These are phyloP conservation scores for Ruditapes philippinarum DNA, from an alignment of 1,140 invertebrate species.

Conservation along the genomic window DNA sequence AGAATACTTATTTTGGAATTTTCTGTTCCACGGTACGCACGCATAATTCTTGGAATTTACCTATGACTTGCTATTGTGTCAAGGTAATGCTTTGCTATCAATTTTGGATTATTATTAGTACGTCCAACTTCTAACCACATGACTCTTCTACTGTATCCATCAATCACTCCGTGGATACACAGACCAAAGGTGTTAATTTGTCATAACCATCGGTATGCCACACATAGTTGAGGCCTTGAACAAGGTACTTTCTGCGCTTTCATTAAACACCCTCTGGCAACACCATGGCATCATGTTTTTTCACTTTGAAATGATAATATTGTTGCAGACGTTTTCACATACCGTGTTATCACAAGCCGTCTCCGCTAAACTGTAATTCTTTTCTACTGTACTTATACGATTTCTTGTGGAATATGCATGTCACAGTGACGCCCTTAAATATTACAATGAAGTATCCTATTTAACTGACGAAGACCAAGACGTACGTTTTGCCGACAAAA, in stretches of 20 bases:
- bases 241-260: conserved; percentile 65
- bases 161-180: conserved; percentile 78
- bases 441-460: too few relatives aligned
- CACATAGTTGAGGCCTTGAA: conserved; percentile 75
- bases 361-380: conserved; percentile 29
- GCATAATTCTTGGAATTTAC: conserved; percentile 47
- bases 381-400: background rate
- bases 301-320: background rate
- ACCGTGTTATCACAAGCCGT: too few relatives aligned
- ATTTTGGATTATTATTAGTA: conserved; percentile 76
- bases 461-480: background rate
- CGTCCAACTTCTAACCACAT: conserved; percentile 76
- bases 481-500: conserved; percentile 1
- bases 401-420: too few relatives aligned
- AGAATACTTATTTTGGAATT: conserved; percentile 53
- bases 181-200: conserved; percentile 83
- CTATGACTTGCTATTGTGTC: conserved; percentile 52
- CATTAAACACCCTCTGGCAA: conserved; percentile 15
- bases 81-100: conserved; percentile 74
- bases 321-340: conserved; percentile 40
- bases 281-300: background rate
- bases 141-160: conserved; percentile 84
- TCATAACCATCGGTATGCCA: conserved; percentile 83
- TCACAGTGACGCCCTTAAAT: too few relatives aligned
- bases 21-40: conserved; percentile 61